phyloP scores from a whole-genome alignment of 2,113 vertebrate species.

The Sarotherodon lohbergeri region DNA sequence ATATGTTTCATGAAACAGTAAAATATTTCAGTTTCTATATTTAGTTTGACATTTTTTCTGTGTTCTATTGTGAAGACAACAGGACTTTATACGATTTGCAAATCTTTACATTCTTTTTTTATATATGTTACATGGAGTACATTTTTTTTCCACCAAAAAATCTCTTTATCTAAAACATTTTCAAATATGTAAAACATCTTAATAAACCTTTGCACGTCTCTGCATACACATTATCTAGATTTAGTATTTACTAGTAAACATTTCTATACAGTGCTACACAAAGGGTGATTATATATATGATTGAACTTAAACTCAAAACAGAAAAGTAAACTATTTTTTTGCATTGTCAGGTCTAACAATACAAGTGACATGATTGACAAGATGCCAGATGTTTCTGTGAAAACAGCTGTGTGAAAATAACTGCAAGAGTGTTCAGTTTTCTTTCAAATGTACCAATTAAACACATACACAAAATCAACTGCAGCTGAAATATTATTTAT shows the following conservation, averaged over 20 bases:
- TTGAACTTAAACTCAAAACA: background rate
- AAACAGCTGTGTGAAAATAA: background rate
- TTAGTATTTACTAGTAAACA: background rate
- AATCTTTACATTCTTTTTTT: background rate
- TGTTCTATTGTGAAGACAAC: background rate
- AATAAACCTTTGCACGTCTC: background rate
- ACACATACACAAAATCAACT: background rate
- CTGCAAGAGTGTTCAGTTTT: background rate
- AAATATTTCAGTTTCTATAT: background rate
- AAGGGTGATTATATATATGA: background rate
- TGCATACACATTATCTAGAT: background rate
- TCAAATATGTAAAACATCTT: background rate
- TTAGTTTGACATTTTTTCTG: background rate
- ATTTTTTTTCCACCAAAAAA: background rate
- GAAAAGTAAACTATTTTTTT: background rate
- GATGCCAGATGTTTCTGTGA: background rate
- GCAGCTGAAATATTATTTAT: background rate
- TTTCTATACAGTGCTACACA: background rate
- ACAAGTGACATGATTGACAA: background rate
- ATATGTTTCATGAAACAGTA: background rate
- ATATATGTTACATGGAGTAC: background rate
- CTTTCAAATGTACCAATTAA: background rate
- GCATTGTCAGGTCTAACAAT: background rate
- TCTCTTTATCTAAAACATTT: background rate
- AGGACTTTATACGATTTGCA: background rate